Conservation (phyloP, 1,140 invertebrate genomes). For the Atopsyche davidsoni region DNA sequence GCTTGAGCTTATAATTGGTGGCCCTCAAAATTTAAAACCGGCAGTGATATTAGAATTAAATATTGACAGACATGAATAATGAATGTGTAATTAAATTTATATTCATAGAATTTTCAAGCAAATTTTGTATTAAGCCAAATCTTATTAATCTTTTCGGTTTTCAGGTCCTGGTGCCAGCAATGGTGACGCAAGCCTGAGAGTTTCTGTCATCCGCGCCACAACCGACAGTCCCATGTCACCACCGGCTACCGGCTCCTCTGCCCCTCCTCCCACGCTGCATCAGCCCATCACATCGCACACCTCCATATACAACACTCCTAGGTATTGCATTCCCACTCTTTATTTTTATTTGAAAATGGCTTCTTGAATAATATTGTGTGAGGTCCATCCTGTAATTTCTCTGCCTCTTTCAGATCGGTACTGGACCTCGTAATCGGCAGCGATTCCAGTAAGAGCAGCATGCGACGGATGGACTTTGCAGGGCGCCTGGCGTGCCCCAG, state of each 20-base stretch:
- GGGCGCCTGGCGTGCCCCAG: constrained; percentile 64
- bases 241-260: constrained; percentile 39
- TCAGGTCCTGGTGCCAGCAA: constrained; percentile 16
- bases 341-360: not conserved
- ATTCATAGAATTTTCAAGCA: not conserved
- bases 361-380: not conserved
- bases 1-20: no score
- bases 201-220: constrained; percentile 67
- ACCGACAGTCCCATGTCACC: constrained; percentile 79
- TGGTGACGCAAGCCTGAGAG: constrained; percentile 44
- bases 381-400: not conserved
- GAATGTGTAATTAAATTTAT: no score
- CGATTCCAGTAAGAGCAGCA: constrained; percentile 48
- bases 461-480: constrained; percentile 66
- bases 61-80: no score
- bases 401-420: constrained; percentile 46
- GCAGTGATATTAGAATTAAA: not conserved
- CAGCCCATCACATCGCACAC: constrained; percentile 13
- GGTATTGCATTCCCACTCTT: constrained; percentile 20
- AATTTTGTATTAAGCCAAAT: not conserved
- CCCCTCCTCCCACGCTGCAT: constrained; percentile 26
- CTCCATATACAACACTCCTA: constrained; percentile 29
- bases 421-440: constrained; percentile 59
- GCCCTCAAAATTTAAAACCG: not conserved
- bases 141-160: not conserved